Evolutionary conservation across 1,140 invertebrate species (phyloP), one percentile per base, ranked within the genome.

Genomic region (Marisa cornuarietis): DNA sequence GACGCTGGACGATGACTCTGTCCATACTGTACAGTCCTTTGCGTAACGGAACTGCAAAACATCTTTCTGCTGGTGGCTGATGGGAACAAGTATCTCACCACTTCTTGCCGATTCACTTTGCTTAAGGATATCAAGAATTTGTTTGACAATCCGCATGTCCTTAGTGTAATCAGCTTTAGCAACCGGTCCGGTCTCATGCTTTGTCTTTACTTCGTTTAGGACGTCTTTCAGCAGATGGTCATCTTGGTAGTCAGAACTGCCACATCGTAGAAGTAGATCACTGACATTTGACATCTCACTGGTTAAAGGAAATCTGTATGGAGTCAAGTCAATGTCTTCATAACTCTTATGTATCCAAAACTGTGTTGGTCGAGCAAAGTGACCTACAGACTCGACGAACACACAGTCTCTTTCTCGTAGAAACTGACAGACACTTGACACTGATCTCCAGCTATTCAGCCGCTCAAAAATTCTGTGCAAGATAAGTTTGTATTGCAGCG

Each of bases 271-370:
- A 31, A 83, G 76, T 1, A 79, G 80, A 7, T 72, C 51, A 20
- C n/a, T 49, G 18, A 74, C 81, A 18, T 72, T 49, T 22, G 52
- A 26, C 66, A 85, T 42, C 65, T 75, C 61, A 18, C 13, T 20
- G 72, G 84, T 79, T 31, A 85, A 52, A 7, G 52, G 61, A 69
- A 79, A 83, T 49, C 84, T 54, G 68, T 84, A 81, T 24, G 84
- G 84, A 24, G 42, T 54, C 13, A 85, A 62, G 62, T 78, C n/a
- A 58, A 81, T 66, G 65, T 74, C 83, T 26, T 51, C 31, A 13
- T n/a, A 20, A 18, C 26, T 24, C 31, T 63, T 24, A 11, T 76
- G 42, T 51, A 79, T 73, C 58, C 71, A 79, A 26, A 84, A 69
- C 58, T 62, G 31, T 31, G 75, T 31, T 51, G 80, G 58, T 20